Conservation (phyloP, 2,797 vertebrate species). For the Borostomias antarcticus region DNA sequence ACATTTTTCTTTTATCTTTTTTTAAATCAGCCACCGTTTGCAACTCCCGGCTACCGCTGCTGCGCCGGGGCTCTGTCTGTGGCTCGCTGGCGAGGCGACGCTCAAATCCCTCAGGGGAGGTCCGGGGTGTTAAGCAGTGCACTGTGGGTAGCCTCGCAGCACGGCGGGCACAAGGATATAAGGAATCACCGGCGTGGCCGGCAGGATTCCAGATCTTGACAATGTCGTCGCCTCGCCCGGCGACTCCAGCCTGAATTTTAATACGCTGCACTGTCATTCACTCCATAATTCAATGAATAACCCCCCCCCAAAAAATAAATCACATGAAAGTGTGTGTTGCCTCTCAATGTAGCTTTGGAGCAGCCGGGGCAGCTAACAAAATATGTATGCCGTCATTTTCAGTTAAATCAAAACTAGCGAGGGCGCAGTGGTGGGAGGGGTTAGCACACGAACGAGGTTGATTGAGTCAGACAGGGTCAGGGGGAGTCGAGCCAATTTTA, state of each 20-base stretch:
- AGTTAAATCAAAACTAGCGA: slow-evolving; percentile 2
- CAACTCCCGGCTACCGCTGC: slow-evolving; percentile 45
- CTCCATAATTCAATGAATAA: too few relatives aligned
- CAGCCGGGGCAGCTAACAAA: too few relatives aligned
- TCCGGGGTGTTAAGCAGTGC: slow-evolving; percentile 64
- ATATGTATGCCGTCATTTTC: too few relatives aligned
- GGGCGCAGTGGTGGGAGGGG: slow-evolving; percentile 7
- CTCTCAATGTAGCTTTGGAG: too few relatives aligned
- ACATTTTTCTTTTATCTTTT: too few relatives aligned
- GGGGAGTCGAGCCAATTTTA: background rate
- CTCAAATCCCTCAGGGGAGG: slow-evolving; percentile 56
- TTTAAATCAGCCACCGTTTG: slow-evolving; percentile 55
- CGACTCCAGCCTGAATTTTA: too few relatives aligned
- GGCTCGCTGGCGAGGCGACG: slow-evolving; percentile 52
- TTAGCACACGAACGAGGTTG: slow-evolving; percentile 37
- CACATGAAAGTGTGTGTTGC: too few relatives aligned
- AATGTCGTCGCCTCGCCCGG: background rate
- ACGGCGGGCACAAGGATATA: slow-evolving; percentile 41
- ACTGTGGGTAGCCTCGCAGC: slow-evolving; percentile 57
- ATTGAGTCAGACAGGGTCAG: slow-evolving; percentile 13
- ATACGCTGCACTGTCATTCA: too few relatives aligned
- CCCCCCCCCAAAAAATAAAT: too few relatives aligned
- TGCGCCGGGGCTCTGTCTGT: slow-evolving; percentile 38
- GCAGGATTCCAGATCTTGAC: background rate
- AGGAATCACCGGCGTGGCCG: slow-evolving; percentile 32